These are phyloP conservation scores for Aphis craccivora DNA, from an alignment of 1,140 invertebrate species.

Conservation along the genomic window DNA sequence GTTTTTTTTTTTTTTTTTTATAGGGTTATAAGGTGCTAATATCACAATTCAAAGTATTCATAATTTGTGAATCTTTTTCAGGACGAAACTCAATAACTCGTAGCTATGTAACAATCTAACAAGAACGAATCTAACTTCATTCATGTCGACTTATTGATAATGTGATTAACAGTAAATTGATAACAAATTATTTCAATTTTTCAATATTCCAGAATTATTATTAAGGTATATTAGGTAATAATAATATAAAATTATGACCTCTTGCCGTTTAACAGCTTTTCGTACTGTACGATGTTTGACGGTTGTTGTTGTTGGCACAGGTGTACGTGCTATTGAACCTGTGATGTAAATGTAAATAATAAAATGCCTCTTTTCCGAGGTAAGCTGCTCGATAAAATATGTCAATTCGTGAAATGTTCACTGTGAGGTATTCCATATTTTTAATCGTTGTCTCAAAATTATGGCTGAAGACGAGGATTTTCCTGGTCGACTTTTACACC, in stretches of 20 bases:
- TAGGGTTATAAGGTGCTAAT: not conserved
- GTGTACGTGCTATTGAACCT: not conserved
- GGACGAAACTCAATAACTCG: not conserved
- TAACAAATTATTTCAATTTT: slow-evolving; percentile 9
- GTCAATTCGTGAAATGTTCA: slow-evolving; percentile 16
- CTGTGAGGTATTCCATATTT: not conserved
- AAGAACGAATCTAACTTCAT: not conserved
- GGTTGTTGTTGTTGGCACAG: slow-evolving; percentile 23
- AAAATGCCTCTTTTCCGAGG: slow-evolving; percentile 33
- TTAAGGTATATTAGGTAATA: not conserved
- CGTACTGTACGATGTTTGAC: not conserved
- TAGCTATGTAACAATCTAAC: not conserved
- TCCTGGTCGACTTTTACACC: slow-evolving; percentile 78
- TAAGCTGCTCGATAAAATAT: not conserved
- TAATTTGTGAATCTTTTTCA: not conserved
- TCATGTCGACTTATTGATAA: not conserved
- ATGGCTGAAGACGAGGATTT: slow-evolving; percentile 74
- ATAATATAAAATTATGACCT: not conserved
- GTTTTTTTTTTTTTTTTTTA: not conserved
- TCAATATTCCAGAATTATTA: not conserved
- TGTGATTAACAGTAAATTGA: not conserved
- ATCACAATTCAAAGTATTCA: too few species aligned
- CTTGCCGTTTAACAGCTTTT: not conserved
- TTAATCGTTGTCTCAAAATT: not conserved
- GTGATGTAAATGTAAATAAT: slow-evolving; percentile 12